Conservation (phyloP, 2,888 invertebrate species). For the Noctua pronuba region DNA sequence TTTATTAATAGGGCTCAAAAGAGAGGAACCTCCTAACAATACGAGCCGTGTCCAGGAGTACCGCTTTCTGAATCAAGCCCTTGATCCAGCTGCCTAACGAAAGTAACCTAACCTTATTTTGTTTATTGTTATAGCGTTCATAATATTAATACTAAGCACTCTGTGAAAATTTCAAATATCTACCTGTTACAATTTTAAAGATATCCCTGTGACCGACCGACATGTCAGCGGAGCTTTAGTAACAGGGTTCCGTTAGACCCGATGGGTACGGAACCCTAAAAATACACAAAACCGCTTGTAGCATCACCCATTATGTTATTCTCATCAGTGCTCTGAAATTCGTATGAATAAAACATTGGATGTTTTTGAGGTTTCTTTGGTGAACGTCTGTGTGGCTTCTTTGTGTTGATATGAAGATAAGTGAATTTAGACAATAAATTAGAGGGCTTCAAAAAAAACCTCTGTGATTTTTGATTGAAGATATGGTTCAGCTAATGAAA, state of each 20-base stretch:
- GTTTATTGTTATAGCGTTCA: too few relatives aligned
- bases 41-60: too few relatives aligned
- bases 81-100: too few relatives aligned
- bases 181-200: neutral
- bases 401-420: neutral
- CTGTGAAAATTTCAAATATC: neutral
- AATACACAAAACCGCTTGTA: slow-evolving; percentile 35
- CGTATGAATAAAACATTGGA: slow-evolving; percentile 59
- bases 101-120: too few relatives aligned
- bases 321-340: slow-evolving; percentile 42
- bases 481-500: neutral
- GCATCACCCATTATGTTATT: slow-evolving; percentile 40
- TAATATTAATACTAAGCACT: neutral
- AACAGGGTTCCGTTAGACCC: neutral
- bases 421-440: slow-evolving; percentile 5
- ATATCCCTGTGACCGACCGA: neutral
- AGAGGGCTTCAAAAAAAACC: neutral
- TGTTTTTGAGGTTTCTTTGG: slow-evolving; percentile 41
- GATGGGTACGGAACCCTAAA: neutral
- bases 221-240: neutral
- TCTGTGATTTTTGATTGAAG: neutral
- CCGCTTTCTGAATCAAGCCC: too few relatives aligned
- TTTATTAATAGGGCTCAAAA: too few relatives aligned
- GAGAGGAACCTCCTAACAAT: too few relatives aligned
- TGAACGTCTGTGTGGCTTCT: slow-evolving; percentile 28